Conservation (phyloP, 2,113 vertebrate genomes). For the Hippocampus mohnikei region DNA sequence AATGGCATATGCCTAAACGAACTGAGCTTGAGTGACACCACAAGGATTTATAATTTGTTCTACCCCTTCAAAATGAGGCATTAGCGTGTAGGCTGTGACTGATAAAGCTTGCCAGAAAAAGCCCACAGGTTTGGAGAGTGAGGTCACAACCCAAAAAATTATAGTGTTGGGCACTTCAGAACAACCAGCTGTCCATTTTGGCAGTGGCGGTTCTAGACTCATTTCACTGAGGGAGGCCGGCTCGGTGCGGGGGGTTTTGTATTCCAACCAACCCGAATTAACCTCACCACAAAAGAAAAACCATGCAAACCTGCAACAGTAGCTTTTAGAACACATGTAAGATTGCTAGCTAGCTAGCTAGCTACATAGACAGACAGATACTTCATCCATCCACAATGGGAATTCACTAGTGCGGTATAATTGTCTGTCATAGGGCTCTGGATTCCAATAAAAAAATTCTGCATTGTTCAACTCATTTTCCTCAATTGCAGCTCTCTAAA, state of each 20-base stretch:
- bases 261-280: neutral
- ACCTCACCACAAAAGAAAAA: too few species aligned
- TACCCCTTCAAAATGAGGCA: neutral
- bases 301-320: too few species aligned
- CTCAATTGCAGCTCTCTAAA: conserved; percentile 37
- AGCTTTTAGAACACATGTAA: too few species aligned
- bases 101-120: neutral
- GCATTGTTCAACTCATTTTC: conserved; percentile 46
- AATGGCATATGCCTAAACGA: too few species aligned
- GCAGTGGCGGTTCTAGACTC: neutral
- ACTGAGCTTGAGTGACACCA: neutral
- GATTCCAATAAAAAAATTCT: conserved; percentile 15
- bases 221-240: neutral
- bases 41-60: neutral
- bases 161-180: neutral
- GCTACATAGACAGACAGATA: neutral
- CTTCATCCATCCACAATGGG: too few species aligned
- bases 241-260: neutral
- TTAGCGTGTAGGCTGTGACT: neutral
- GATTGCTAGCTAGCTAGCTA: neutral
- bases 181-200: neutral
- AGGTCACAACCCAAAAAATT: neutral
- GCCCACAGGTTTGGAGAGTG: neutral
- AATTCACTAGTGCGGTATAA: neutral
- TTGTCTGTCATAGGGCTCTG: too few species aligned